Conservation (phyloP, 2,797 vertebrate species). For the Parauchenoglanis ngamensis region DNA sequence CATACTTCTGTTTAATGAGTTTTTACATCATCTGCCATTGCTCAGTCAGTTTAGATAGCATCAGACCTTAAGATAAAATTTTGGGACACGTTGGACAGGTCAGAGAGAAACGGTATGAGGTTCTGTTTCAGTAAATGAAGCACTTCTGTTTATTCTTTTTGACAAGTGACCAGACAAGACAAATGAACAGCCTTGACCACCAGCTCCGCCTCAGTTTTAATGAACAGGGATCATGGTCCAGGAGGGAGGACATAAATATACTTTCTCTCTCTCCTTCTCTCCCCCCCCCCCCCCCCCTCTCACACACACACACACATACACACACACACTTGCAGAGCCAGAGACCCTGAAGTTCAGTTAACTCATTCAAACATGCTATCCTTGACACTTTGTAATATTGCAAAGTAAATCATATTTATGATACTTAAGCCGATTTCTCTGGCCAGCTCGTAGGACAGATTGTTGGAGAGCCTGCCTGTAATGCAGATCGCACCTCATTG, state of each 20-base stretch:
- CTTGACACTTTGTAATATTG: constrained; percentile 72
- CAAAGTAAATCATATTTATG: constrained; percentile 49
- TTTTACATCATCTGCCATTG: constrained; percentile 22
- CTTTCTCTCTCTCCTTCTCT: not conserved
- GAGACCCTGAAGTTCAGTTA: constrained; percentile 56
- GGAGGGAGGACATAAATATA: constrained; percentile 43
- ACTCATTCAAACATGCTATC: constrained; percentile 69
- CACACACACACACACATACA: not conserved
- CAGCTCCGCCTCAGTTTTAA: constrained; percentile 62
- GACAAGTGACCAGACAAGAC: constrained; percentile 60
- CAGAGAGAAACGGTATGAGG: not conserved
- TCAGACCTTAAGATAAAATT: not conserved
- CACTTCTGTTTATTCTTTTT: constrained; percentile 10
- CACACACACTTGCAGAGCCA: constrained; percentile 4
- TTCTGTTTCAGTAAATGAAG: constrained; percentile 24
- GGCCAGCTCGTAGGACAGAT: constrained; percentile 62
- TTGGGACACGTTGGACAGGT: not conserved
- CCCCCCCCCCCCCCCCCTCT: not conserved
- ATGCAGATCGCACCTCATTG: constrained; percentile 70
- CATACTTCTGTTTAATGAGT: constrained; percentile 17
- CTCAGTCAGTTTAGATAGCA: constrained; percentile 4
- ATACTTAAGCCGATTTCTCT: constrained; percentile 68
- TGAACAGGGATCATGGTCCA: constrained; percentile 67
- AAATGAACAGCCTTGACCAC: constrained; percentile 67
- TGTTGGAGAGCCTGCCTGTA: constrained; percentile 74